Conservation (phyloP, 2,888 invertebrate genomes). For the Villa cingulata region DNA sequence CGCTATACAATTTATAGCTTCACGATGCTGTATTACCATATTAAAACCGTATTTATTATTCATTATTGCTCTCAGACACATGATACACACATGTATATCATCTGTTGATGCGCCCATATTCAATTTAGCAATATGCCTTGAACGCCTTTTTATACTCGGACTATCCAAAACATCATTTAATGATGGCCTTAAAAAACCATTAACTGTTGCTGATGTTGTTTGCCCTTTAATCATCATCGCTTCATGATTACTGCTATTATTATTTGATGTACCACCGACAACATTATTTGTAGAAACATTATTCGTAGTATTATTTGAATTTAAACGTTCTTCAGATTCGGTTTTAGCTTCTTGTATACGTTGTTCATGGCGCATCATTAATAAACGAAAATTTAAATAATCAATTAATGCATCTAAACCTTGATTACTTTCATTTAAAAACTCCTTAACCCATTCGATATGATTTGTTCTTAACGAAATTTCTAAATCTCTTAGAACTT, state of each 20-base stretch:
- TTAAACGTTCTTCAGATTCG: slow-evolving; percentile 63
- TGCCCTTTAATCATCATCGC: slow-evolving; percentile 6
- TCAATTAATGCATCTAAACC: slow-evolving; percentile 94
- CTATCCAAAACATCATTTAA: slow-evolving; percentile 50
- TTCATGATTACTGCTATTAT: slow-evolving; percentile 25
- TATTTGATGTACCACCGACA: slow-evolving; percentile 30
- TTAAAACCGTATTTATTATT: slow-evolving; percentile 99
- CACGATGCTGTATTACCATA: slow-evolving; percentile 94
- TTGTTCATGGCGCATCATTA: slow-evolving; percentile 89
- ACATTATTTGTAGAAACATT: slow-evolving; percentile 16
- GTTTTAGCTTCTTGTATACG: slow-evolving; percentile 61
- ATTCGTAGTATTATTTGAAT: slow-evolving; percentile 16
- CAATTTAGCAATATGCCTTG: slow-evolving; percentile 72
- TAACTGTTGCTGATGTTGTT: slow-evolving; percentile 15
- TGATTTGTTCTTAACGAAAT: slow-evolving; percentile 97
- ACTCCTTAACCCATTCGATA: slow-evolving; percentile 99
- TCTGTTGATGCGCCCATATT: slow-evolving; percentile 95
- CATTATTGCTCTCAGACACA: slow-evolving; percentile 99
- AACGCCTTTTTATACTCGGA: slow-evolving; percentile 57
- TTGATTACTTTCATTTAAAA: slow-evolving; percentile 89
- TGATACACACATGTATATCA: slow-evolving; percentile 97
- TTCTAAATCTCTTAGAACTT: slow-evolving; percentile 94
- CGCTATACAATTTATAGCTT: slow-evolving; percentile 97
- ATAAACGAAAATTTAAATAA: slow-evolving; percentile 87
- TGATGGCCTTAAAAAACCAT: slow-evolving; percentile 39